Conservation (phyloP, 2,888 invertebrate species). For the Drosophila putrida region DNA sequence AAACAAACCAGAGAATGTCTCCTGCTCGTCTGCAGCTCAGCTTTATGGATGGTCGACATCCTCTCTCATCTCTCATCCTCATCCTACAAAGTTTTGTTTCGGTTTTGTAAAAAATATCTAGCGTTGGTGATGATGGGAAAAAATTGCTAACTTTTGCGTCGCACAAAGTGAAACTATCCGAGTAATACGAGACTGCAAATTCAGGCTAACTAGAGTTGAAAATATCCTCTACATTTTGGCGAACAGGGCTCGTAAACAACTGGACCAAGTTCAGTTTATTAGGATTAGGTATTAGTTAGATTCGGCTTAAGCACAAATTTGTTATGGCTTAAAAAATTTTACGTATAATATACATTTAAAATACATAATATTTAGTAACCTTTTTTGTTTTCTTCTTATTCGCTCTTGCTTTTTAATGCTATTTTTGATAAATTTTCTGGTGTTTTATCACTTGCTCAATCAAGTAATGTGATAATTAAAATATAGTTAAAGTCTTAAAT, state of each 20-base stretch:
- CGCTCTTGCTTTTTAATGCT: too few species aligned
- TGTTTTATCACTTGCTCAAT: too few species aligned
- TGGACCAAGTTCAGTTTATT: background rate
- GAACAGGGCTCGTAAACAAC: background rate
- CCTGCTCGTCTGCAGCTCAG: conserved; percentile 48
- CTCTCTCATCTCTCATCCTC: conserved; percentile 18
- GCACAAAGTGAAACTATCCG: conserved; percentile 51
- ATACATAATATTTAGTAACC: too few species aligned
- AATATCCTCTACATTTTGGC: conserved; percentile 16
- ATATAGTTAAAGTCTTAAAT: too few species aligned
- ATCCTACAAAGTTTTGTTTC: conserved; percentile 61
- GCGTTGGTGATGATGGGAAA: conserved; percentile 38
- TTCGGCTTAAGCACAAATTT: too few species aligned
- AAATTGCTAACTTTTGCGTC: conserved; percentile 61
- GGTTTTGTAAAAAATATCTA: conserved; percentile 52
- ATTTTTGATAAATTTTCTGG: too few species aligned
- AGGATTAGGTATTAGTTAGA: background rate
- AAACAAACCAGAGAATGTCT: conserved; percentile 50
- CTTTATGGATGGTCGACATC: conserved; percentile 55
- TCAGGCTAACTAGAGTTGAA: conserved; percentile 30
- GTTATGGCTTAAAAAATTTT: too few species aligned
- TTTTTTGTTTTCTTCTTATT: too few species aligned
- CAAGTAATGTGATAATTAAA: too few species aligned
- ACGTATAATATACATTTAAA: too few species aligned
- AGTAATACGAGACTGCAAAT: conserved; percentile 32